These are phyloP conservation scores for Hippolais icterina DNA, from an alignment of 2,113 vertebrate genomes.

Conservation along the genomic window DNA sequence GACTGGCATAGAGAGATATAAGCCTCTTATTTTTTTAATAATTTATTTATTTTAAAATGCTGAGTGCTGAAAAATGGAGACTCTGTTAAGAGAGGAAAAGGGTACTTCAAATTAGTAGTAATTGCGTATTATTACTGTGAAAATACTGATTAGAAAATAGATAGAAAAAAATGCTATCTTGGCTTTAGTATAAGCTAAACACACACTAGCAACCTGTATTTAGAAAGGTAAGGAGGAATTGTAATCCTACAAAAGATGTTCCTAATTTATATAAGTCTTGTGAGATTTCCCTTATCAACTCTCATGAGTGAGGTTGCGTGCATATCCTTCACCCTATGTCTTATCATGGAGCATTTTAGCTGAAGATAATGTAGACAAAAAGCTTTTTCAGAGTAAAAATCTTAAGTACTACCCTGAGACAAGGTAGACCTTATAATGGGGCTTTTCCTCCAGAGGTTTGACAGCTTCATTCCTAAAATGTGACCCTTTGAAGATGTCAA, in stretches of 20 bases:
- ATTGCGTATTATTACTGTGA: not conserved
- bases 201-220: not conserved
- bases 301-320: fast-evolving
- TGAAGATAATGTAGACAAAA: not conserved
- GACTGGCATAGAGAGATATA: not conserved
- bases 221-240: not conserved
- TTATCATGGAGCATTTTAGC: not conserved
- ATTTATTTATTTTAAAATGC: not conserved
- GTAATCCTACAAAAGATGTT: not conserved
- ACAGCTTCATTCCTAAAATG: not conserved
- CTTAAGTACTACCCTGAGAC: not conserved
- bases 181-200: not conserved
- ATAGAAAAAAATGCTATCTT: not conserved
- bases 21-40: not conserved
- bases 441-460: not conserved
- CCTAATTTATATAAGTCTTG: not conserved
- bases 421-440: not conserved
- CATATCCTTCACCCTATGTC: not conserved
- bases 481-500: not conserved
- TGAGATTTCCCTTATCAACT: not conserved
- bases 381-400: not conserved
- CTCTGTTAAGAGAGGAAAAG: not conserved
- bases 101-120: not conserved
- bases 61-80: not conserved
- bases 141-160: not conserved